Evolutionary conservation across 2,888 invertebrate genomes (phyloP).

Genomic region (Drosophila neutralis): DNA sequence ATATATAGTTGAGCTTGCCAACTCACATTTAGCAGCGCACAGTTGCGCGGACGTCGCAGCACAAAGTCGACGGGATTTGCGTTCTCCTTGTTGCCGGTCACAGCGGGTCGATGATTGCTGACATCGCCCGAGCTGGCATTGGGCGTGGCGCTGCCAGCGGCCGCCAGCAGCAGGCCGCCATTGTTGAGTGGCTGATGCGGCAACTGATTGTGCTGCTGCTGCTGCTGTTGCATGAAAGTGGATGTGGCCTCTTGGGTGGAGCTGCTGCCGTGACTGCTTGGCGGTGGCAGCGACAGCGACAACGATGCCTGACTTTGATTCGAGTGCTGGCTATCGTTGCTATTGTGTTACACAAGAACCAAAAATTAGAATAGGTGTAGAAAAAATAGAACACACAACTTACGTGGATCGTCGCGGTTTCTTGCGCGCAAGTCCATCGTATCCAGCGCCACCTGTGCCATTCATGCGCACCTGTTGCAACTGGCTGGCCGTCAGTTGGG

Average conservation of each 20-base stretch:
- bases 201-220: constrained; percentile 31
- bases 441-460: constrained; percentile 74
- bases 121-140: constrained; percentile 50
- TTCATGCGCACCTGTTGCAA: constrained; percentile 75
- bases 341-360: constrained; percentile 19
- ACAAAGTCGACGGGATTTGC: constrained; percentile 84
- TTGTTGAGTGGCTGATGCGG: constrained; percentile 52
- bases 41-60: constrained; percentile 83
- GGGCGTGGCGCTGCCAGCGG: constrained; percentile 30
- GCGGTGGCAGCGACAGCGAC: constrained; percentile 77
- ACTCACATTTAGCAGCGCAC: constrained; percentile 82
- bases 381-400: constrained; percentile 81
- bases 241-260: constrained; percentile 35
- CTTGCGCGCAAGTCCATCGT: constrained; percentile 90
- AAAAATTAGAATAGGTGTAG: not conserved
- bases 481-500: constrained; percentile 40
- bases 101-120: constrained; percentile 64
- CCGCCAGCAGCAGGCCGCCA: constrained; percentile 63
- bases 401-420: constrained; percentile 96
- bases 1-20: not conserved
- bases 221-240: constrained; percentile 45
- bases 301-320: constrained; percentile 82
- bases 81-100: constrained; percentile 83
- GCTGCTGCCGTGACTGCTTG: constrained; percentile 59
- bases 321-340: constrained; percentile 83